These are phyloP conservation scores for Pachymerium ferrugineum DNA, from an alignment of 2,888 invertebrate genomes.

Conservation along the genomic window DNA sequence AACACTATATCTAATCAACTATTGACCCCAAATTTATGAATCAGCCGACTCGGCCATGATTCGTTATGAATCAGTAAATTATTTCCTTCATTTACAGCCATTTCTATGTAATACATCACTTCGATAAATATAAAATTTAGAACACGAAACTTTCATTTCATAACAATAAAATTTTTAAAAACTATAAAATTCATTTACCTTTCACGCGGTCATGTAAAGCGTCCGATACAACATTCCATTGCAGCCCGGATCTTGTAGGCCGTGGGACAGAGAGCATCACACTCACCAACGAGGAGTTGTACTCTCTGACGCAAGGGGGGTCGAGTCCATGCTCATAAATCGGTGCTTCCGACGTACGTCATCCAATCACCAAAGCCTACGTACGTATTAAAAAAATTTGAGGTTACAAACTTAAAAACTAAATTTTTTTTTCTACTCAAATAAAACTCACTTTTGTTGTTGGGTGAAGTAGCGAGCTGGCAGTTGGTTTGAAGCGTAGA, in stretches of 20 bases:
- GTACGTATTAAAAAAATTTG: too few species aligned
- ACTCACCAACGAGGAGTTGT: not conserved
- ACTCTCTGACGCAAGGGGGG: constrained; percentile 9
- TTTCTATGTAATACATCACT: not conserved
- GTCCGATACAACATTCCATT: not conserved
- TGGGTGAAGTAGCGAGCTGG: too few species aligned
- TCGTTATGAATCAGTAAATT: not conserved
- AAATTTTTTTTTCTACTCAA: not conserved
- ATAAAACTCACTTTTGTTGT: not conserved
- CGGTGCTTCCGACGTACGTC: constrained; percentile 6
- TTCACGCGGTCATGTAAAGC: too few species aligned
- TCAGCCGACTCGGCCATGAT: not conserved
- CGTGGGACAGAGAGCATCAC: not conserved
- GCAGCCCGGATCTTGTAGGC: not conserved
- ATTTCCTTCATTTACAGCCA: not conserved
- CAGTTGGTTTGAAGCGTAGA: too few species aligned
- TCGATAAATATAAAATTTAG: too few species aligned
- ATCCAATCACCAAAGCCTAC: not conserved
- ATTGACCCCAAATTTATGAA: not conserved
- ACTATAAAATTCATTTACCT: too few species aligned
- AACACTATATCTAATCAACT: not conserved
- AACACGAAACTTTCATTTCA: too few species aligned
- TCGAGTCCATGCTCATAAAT: constrained; percentile 13
- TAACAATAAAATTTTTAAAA: too few species aligned
- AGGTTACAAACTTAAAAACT: too few species aligned